Base-by-base conservation (phyloP, 2,888 invertebrate species). In the Epicampocera succincta region DNA sequence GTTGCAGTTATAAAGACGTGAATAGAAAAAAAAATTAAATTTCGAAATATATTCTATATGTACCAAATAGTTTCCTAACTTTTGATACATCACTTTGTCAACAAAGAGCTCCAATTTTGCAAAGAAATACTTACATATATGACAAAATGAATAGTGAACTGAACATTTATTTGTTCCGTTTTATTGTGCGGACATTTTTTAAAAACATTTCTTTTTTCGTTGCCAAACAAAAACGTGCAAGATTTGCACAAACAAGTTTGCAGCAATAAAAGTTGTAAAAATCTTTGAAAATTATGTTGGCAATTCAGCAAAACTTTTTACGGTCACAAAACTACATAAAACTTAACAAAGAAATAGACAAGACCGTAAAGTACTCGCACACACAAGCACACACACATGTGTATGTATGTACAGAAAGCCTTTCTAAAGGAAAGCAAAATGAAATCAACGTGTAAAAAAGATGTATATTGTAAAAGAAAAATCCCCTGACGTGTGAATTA, bases 401-500 rank as follows among this genome's bases (percentile, higher is more conserved):
- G n/a, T n/a, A n/a, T n/a, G n/a, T n/a, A n/a, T n/a, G n/a, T n/a
- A n/a, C n/a, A n/a, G n/a, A n/a, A n/a, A n/a, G n/a, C n/a, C n/a
- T 5, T 25, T 33, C 9, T 52, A 15, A 40, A 13, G 33, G 29
- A 68, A 11, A 29, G 17, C 25, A 21, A 42, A 58, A 33, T 21
- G 17, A 77, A 44, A 21, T 12, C 1, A 50, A 33, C 9, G 8
- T 44, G 13, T n/a, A 61, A 61, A 52, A 33, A 13, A 21, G 9
- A 60, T n/a, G n/a, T n/a, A n/a, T n/a, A n/a, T 60, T 38, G 50
- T 52, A 46, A 60, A 44, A 8, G 21, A 6, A 65, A 76, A 80
- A 58, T 80, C 76, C 46, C 80, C 61, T 56, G 78, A 79, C 66
- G 76, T 80, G 80, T 74, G 63, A 75, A 80, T 74, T 68, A 58